These are phyloP conservation scores for Phalloptychus januarius DNA, from an alignment of 2,797 vertebrate genomes.

Conservation along the genomic window DNA sequence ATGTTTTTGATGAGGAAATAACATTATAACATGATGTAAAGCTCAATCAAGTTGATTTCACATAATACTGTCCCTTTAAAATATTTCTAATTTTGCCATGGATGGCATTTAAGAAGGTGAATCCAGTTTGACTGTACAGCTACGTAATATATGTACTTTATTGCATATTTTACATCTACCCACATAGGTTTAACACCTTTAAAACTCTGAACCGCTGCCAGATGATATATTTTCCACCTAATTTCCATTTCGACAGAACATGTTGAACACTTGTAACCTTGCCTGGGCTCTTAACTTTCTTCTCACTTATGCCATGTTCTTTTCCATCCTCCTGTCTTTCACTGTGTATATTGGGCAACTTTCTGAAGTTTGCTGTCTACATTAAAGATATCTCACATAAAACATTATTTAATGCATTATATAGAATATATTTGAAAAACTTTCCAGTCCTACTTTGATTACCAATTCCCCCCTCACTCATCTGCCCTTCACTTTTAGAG, in stretches of 20 bases:
- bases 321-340: neutral
- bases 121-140: neutral
- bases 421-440: neutral
- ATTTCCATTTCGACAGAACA: neutral
- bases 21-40: no score
- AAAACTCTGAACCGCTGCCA: constrained; percentile 1
- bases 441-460: neutral
- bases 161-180: neutral
- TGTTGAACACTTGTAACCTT: neutral
- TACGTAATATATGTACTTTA: neutral
- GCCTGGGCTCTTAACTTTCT: neutral
- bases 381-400: neutral
- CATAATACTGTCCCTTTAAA: neutral
- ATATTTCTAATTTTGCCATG: neutral
- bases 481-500: neutral
- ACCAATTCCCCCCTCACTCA: neutral
- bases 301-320: neutral
- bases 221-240: neutral
- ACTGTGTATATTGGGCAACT: neutral
- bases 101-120: neutral
- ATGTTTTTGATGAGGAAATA: no score
- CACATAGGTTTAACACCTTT: neutral
- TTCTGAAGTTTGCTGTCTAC: neutral
- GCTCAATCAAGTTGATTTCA: no score
- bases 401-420: neutral